phyloP scores from a whole-genome alignment of 2,888 invertebrate species.

The Apamea monoglypha region DNA sequence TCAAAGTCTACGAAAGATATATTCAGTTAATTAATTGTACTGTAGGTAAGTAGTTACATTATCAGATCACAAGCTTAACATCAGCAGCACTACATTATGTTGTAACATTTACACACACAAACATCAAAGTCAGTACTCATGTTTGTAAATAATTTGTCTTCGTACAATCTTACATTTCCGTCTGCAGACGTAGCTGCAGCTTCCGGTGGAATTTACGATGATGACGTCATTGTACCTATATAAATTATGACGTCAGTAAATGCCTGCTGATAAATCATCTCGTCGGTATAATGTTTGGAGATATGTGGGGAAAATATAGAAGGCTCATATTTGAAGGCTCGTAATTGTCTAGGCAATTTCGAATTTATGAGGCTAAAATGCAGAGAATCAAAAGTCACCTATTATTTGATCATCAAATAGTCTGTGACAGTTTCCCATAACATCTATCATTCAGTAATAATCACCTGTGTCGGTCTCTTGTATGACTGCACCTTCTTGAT shows the following conservation, averaged over 20 bases:
- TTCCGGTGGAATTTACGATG: slow-evolving; percentile 56
- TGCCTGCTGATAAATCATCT: slow-evolving; percentile 42
- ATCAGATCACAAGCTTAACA: slow-evolving; percentile 15
- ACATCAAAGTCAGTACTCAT: slow-evolving; percentile 49
- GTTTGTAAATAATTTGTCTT: slow-evolving; percentile 60
- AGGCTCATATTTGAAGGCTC: slow-evolving; percentile 18
- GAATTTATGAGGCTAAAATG: not conserved
- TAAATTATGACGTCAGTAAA: slow-evolving; percentile 50
- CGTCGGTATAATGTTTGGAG: slow-evolving; percentile 16
- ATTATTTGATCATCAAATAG: not conserved
- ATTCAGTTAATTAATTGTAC: slow-evolving; percentile 4
- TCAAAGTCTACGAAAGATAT: not conserved
- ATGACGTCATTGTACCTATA: slow-evolving; percentile 43
- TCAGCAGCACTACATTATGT: not conserved
- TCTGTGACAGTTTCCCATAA: not conserved
- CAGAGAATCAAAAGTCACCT: no score
- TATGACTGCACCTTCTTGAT: slow-evolving; percentile 10
- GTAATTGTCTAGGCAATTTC: not conserved
- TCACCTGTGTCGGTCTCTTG: no score
- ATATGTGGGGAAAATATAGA: slow-evolving; percentile 4
- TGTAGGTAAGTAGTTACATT: slow-evolving; percentile 3
- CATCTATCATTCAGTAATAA: not conserved
- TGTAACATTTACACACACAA: slow-evolving; percentile 27
- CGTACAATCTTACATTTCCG: slow-evolving; percentile 56
- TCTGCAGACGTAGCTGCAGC: slow-evolving; percentile 28